phyloP scores from a whole-genome alignment of 2,797 vertebrate genomes.

The Enteromius paludinosus region DNA sequence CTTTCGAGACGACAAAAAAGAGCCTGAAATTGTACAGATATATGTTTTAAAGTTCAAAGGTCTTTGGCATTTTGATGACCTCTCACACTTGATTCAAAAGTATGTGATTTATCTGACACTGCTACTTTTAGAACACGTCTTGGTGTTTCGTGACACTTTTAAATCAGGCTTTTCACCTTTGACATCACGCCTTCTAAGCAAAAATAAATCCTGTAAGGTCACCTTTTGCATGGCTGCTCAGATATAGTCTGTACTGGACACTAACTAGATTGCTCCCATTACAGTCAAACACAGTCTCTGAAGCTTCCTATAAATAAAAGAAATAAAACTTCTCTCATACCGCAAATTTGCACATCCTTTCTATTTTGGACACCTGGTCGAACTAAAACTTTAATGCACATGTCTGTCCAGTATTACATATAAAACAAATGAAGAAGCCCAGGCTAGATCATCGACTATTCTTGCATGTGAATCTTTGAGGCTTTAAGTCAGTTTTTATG shows the following conservation, averaged over 20 bases:
- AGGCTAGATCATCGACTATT: neutral
- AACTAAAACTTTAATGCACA: neutral
- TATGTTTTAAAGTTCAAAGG: constrained; percentile 33
- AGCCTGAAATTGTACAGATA: constrained; percentile 21
- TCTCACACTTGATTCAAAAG: constrained; percentile 4
- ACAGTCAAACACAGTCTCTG: neutral
- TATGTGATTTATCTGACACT: constrained; percentile 32
- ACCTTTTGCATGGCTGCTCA: neutral
- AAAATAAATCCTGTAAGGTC: neutral
- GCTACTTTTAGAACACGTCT: constrained; percentile 3
- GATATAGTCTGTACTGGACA: neutral
- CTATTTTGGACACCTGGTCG: neutral
- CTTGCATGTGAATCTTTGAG: neutral
- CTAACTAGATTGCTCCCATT: neutral
- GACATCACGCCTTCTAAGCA: neutral
- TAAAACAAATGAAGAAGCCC: neutral
- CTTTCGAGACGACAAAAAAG: neutral
- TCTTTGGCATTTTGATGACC: constrained; percentile 40
- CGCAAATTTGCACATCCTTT: neutral
- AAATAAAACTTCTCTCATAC: neutral
- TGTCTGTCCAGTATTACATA: neutral
- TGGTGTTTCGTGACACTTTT: neutral
- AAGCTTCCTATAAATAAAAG: neutral
- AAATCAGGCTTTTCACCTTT: neutral
- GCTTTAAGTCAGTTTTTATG: neutral